Conservation (phyloP, 2,113 vertebrate species). For the Silurus asotus region DNA sequence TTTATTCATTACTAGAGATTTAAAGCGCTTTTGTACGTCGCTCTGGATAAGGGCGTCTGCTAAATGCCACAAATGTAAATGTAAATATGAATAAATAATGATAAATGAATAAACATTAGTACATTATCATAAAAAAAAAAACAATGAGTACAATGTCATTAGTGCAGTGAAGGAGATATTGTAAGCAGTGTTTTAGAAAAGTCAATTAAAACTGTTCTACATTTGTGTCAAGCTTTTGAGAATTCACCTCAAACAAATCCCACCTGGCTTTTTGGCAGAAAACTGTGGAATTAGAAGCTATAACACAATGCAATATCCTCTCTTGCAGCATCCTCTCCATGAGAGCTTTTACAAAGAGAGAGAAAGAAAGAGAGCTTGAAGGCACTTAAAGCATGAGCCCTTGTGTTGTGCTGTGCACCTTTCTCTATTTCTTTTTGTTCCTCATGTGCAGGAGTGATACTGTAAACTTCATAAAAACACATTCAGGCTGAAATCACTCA, state of each 20-base stretch:
- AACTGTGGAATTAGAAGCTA: background rate
- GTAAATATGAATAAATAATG: too few relatives aligned
- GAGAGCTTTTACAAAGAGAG: background rate
- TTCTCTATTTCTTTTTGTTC: background rate
- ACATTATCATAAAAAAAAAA: too few relatives aligned
- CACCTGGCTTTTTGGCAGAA: background rate
- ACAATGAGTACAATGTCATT: too few relatives aligned
- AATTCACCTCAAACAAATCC: background rate
- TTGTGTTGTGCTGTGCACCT: background rate
- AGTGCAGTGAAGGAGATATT: too few relatives aligned
- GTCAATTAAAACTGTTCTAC: too few relatives aligned
- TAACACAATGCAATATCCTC: background rate
- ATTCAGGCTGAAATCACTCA: background rate
- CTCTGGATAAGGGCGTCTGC: too few relatives aligned
- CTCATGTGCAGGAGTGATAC: background rate
- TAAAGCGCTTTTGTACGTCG: too few relatives aligned
- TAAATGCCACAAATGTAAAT: too few relatives aligned
- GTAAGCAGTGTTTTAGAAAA: too few relatives aligned
- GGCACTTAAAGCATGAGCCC: background rate
- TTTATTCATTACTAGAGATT: too few relatives aligned
- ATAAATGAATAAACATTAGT: too few relatives aligned
- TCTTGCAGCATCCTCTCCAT: background rate
- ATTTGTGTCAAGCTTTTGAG: background rate
- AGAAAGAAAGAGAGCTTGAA: background rate
- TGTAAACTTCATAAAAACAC: background rate